Conservation (phyloP, 2,888 invertebrate species). For the Carpatolechia fugitivella region DNA sequence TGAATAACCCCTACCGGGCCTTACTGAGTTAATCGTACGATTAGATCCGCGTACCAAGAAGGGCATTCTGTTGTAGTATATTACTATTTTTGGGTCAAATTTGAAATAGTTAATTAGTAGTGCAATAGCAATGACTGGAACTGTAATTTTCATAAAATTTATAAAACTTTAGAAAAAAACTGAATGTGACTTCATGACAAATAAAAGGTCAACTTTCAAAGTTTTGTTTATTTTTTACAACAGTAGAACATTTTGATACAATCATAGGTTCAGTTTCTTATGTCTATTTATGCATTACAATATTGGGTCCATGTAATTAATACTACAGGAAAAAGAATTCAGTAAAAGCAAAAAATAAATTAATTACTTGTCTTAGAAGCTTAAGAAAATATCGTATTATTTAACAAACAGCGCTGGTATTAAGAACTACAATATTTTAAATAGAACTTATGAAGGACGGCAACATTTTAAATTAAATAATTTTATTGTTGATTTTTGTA, state of each 20-base stretch:
- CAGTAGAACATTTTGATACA: slow-evolving; percentile 57
- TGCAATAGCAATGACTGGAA: no score
- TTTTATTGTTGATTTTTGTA: background rate
- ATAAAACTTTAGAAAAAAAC: no score
- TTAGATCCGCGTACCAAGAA: no score
- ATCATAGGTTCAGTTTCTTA: slow-evolving; percentile 14
- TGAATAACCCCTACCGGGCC: no score
- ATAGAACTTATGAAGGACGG: background rate
- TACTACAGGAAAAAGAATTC: slow-evolving; percentile 18
- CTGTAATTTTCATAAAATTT: no score
- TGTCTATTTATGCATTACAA: slow-evolving; percentile 8
- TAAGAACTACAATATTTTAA: no score
- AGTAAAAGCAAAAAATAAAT: background rate
- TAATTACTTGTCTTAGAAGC: no score
- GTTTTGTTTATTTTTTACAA: slow-evolving; percentile 45
- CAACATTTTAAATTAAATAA: background rate
- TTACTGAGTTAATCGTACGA: no score
- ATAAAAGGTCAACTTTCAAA: slow-evolving; percentile 32
- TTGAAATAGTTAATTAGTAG: no score
- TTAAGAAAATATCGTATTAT: background rate
- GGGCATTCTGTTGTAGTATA: no score
- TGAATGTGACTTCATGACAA: background rate
- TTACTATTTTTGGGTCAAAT: no score
- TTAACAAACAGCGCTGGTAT: background rate
- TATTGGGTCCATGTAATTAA: slow-evolving; percentile 22